phyloP scores from a whole-genome alignment of 2,888 invertebrate species.

The Cancer borealis region DNA sequence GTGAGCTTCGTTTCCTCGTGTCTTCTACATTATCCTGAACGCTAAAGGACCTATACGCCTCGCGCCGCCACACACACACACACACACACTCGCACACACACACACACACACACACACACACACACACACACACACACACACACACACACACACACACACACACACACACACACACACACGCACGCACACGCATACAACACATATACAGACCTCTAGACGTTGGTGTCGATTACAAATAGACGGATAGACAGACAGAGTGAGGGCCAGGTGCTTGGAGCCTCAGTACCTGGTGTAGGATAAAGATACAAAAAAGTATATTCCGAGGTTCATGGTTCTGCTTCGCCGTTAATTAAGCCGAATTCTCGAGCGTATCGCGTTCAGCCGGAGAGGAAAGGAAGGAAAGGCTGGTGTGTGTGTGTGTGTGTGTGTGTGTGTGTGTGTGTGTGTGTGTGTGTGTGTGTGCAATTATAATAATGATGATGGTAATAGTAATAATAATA shows the following conservation, averaged over 20 bases:
- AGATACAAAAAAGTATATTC: background rate
- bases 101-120: background rate
- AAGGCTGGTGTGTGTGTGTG: conserved; percentile 13
- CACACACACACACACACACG: background rate
- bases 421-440: conserved; percentile 39
- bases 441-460: conserved; percentile 42
- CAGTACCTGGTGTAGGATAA: background rate
- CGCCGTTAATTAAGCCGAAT: conserved; percentile 18
- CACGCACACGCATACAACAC: background rate
- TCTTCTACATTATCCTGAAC: background rate
- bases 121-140: background rate
- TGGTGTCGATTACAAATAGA: background rate
- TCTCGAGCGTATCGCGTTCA: conserved; percentile 23
- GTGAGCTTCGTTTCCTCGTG: background rate
- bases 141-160: background rate
- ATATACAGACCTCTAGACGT: background rate
- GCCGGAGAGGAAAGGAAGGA: conserved; percentile 33
- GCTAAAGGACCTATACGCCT: background rate
- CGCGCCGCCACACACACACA: background rate
- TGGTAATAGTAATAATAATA: background rate
- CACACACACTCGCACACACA: background rate
- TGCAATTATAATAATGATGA: background rate
- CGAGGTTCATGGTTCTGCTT: conserved; percentile 33
- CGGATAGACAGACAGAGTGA: background rate
- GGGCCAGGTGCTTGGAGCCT: background rate